A percentile compares a stretch with the other conserved stretches of the same genome.
Evolutionary conservation across 2,888 invertebrate species (phyloP).

Genomic region (Orchestes rusci): DNA sequence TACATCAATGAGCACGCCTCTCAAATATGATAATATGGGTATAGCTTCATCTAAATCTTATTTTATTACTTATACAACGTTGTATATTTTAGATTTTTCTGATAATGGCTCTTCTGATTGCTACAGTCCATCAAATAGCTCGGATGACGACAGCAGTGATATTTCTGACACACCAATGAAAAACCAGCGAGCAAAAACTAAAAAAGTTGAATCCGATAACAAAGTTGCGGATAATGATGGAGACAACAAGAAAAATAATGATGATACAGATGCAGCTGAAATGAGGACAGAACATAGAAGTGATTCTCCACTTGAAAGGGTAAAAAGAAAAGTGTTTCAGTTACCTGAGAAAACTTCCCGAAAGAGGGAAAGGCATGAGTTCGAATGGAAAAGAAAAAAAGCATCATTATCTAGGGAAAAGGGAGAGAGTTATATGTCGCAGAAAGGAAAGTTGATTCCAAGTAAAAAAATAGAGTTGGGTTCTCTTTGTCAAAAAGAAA

Average conservation of each 20-base stretch:
- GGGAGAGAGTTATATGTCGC: too few species aligned
- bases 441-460: too few species aligned
- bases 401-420: conserved; percentile 4
- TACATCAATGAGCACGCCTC: not conserved
- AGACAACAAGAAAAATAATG: conserved; percentile 1
- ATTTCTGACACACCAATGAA: not conserved
- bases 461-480: not conserved
- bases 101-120: conserved; percentile 5
- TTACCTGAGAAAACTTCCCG: conserved; percentile 6
- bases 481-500: not conserved
- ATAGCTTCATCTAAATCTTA: not conserved
- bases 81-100: conserved; percentile 3
- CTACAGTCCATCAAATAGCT: not conserved
- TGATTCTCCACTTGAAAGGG: conserved; percentile 3
- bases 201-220: not conserved
- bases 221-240: conserved; percentile 1
- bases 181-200: not conserved
- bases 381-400: conserved; percentile 5
- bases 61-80: not conserved
- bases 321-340: conserved; percentile 4
- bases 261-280: not conserved
- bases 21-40: conserved; percentile 2
- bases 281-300: conserved; percentile 1
- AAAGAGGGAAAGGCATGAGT: conserved; percentile 3
- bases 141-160: conserved; percentile 2